These are phyloP conservation scores for Drosophila mimetica DNA, from an alignment of 2,888 invertebrate genomes.

Conservation along the genomic window DNA sequence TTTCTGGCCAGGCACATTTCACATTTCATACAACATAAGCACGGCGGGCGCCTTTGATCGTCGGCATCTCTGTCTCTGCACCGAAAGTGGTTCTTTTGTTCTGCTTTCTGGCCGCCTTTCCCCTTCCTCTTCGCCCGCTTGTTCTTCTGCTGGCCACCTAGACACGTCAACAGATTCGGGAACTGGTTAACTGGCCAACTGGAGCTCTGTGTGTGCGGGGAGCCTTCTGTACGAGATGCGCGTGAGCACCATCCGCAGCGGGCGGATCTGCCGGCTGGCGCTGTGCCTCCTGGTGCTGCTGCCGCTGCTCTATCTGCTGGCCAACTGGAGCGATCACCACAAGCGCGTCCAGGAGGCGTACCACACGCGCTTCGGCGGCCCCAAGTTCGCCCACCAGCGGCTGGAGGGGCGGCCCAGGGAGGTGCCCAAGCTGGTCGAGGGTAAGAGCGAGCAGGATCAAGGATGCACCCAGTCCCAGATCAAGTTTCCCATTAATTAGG, in stretches of 20 bases:
- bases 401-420: constrained; percentile 79
- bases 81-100: constrained; percentile 43
- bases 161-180: constrained; percentile 48
- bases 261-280: constrained; percentile 86
- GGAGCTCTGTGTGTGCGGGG: too few relatives aligned
- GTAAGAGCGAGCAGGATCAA: constrained; percentile 63
- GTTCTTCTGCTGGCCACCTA: constrained; percentile 27
- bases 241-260: constrained; percentile 87
- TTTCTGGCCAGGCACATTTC: constrained; percentile 1
- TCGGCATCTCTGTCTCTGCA: constrained; percentile 20
- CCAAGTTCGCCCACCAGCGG: constrained; percentile 68
- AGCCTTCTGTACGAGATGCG: constrained; percentile 86
- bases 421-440: constrained; percentile 82
- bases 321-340: constrained; percentile 86
- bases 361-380: constrained; percentile 74
- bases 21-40: background rate
- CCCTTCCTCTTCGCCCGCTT: background rate
- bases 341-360: constrained; percentile 81
- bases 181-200: constrained; percentile 1
- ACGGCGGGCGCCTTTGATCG: constrained; percentile 59
- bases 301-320: constrained; percentile 87
- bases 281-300: constrained; percentile 86
- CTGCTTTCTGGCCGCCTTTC: constrained; percentile 22
- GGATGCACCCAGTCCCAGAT: background rate
- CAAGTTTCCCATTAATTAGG: too few relatives aligned